Evolutionary conservation across 1,140 invertebrate genomes (phyloP), one percentile per base, ranked within the genome.

Genomic region (Drosophila kurseongensis): DNA sequence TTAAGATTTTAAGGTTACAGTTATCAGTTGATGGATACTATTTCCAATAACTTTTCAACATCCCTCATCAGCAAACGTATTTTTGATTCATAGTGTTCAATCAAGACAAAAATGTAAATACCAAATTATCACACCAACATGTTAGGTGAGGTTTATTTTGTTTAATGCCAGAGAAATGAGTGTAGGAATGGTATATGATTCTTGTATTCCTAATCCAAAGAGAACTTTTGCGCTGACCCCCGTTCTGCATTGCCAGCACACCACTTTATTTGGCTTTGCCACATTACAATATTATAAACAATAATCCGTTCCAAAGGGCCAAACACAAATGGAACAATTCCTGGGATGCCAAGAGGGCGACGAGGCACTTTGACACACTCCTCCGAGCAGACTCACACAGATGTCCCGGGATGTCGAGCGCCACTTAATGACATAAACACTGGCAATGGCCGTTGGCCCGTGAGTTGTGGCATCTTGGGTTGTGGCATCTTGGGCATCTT

Each of bases 361-460:
- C 38, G 52, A 38, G 51, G 40, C 47, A 60, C 55, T 44, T 47
- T 51, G 32, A 60, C 54, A 54, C 66, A 52, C 56, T 40, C 55
- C 23, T 35, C 32, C 35, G 14, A 12, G 59, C 10, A 54, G n/a
- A 51, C 29, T 35, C 48, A 32, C 44, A 42, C 38, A 71, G 59
- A 51, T 68, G 59, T 75, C 40, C 52, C 32, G 56, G 71, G 45
- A 40, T 60, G 51, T 51, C 60, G 60, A 78, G 57, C 58, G 41
- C 61, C 75, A 80, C 77, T 83, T 83, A 88, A 89, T 88, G 73
- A 88, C 73, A 89, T 67, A 80, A 83, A 71, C 84, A 80, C 54
- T 54, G 61, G 23, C 62, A 55, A 36, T 62, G 60, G 47, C 38
- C 59, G 14, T 32, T 62, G 16, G 14, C 48, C 48, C 50, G 23